Evolutionary conservation across 2,113 vertebrate species (phyloP), one percentile per base, ranked within the genome.

Genomic region (Brevimyrus niger): DNA sequence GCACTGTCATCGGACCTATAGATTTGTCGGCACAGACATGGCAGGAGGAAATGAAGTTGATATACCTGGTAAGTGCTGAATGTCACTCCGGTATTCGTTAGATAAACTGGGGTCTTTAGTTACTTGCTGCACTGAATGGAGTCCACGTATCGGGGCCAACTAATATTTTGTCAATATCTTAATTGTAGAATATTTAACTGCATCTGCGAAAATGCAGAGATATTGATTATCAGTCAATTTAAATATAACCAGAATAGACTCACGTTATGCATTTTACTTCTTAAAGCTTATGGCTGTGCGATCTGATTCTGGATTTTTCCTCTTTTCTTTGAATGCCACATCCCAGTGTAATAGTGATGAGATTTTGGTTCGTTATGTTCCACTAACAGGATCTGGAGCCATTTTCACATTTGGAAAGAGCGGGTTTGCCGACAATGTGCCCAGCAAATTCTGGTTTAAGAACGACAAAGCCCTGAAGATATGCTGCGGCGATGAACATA

Each of bases 371-470:
- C 23, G 17, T 58, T 86, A n/a, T 90, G 89, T 83, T 46, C 3
- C n/a, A 17, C 19, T 3, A 73, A 7, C 91, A 99, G 98, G 97
- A 91, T 97, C 98, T 0, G 98, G 98, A 92, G 98, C 97, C 87
- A 93, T 99, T 92, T 99, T 99, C 93, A 99, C 98, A 31, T 99
- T 99, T 87, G 98, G 98, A 86, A 99, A 97, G 94, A 99, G 97
- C 90, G 98, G 95, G 94, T 98, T 99, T 94, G 96, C 97, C 6
- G 97, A 99, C 89, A 98, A 99, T 88, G 27, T 95, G 87, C 98
- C 98, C 19, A 97, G 97, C 94, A 99, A 98, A 92, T 99, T 99
- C 93, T 99, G 98, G 98, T 96, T 99, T 87, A 99, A 97, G 95
- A 98, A 98, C 89, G 97, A 98, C 86, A 91, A 96, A 69, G 97